phyloP scores from a whole-genome alignment of 2,113 vertebrate genomes.

The Parotia lawesii region DNA sequence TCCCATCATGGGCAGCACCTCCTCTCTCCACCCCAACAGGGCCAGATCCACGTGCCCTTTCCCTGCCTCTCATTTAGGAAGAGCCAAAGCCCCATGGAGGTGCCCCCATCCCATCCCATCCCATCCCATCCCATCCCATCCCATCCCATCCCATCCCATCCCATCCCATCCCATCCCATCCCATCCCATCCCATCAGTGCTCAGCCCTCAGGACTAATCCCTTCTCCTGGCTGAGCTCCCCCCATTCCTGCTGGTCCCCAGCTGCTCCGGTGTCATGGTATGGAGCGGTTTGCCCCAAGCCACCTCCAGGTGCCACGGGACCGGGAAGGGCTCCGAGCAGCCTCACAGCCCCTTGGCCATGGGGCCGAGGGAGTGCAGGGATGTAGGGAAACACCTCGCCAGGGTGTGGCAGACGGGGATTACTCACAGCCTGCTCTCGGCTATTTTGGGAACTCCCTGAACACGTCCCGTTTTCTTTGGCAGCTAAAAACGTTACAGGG shows the following conservation, averaged over 20 bases:
- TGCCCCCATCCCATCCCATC: neutral
- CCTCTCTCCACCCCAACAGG: neutral
- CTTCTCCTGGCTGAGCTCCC: neutral
- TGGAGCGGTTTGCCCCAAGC: neutral
- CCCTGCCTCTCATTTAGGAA: neutral
- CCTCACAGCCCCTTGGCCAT: neutral
- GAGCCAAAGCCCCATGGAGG: neutral
- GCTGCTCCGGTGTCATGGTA: accelerated
- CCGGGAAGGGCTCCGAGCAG: neutral
- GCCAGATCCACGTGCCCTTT: neutral
- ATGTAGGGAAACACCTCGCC: neutral
- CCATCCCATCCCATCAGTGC: neutral
- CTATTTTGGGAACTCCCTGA: conserved; percentile 18
- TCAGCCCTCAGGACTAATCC: neutral
- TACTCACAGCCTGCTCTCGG: neutral
- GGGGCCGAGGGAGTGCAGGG: accelerated
- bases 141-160: too few relatives aligned
- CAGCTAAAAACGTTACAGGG: neutral
- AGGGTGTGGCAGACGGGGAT: neutral
- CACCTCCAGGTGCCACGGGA: accelerated
- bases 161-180: too few relatives aligned
- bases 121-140: too few relatives aligned
- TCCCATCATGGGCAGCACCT: neutral
- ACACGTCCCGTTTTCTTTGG: conserved; percentile 11
- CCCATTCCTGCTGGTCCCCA: neutral